Percentiles rank a stretch among this genome's conserved stretches.
Evolutionary conservation across 92 coral and sea anemone genomes (phyloP).

Genomic region (Micromussa lordhowensis): DNA sequence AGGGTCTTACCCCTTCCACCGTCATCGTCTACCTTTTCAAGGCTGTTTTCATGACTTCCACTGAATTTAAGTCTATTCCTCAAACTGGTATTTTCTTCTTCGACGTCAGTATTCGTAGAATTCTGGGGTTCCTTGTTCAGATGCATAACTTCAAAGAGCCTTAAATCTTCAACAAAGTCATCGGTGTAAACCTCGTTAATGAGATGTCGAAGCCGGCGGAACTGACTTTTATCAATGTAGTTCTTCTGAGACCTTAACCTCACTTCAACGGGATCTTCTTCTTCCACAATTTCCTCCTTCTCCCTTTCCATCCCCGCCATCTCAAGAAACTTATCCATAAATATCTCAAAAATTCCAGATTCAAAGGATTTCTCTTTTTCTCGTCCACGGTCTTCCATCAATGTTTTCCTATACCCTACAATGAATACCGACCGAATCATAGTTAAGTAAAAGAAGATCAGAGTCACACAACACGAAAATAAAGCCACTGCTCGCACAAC

Average conservation of each 20-base stretch:
- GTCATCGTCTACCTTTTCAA: background rate
- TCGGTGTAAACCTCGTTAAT: constrained; percentile 60
- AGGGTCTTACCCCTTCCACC: background rate
- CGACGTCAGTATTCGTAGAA: background rate
- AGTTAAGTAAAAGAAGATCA: constrained; percentile 55
- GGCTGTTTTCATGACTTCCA: background rate
- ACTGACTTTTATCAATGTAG: constrained; percentile 58
- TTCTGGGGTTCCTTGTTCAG: too few relatives aligned
- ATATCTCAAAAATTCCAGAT: constrained; percentile 34
- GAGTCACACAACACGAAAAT: constrained; percentile 28
- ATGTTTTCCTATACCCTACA: constrained; percentile 25
- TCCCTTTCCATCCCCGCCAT: constrained; percentile 49
- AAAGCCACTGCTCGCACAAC: constrained; percentile 23
- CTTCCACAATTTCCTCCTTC: constrained; percentile 7
- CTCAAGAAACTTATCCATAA: constrained; percentile 31
- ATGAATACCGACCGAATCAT: constrained; percentile 33
- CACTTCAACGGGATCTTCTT: constrained; percentile 44
- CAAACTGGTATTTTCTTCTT: background rate
- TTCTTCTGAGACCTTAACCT: constrained; percentile 46
- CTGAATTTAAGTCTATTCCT: background rate
- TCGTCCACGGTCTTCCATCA: constrained; percentile 35
- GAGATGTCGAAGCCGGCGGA: constrained; percentile 44
- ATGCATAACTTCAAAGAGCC: constrained; percentile 18
- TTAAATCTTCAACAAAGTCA: constrained; percentile 59
- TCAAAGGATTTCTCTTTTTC: constrained; percentile 30